A percentile compares a stretch with the other conserved stretches of the same genome.
These are phyloP conservation scores for Steinernema hermaphroditum DNA, from an alignment of 2,888 invertebrate species.

Conservation along the genomic window DNA sequence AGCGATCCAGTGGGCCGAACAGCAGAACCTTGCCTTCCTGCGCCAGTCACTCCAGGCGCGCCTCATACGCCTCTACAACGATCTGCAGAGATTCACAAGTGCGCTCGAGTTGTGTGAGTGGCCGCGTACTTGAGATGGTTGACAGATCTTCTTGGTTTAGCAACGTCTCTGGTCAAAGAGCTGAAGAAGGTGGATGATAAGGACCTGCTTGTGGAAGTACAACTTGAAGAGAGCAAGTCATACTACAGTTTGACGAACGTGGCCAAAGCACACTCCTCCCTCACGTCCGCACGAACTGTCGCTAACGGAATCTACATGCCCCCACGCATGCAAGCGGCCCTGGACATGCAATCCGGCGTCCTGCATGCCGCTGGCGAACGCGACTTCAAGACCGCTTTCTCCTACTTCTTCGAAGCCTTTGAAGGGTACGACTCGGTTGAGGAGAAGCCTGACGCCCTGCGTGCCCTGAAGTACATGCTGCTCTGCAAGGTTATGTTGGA, in stretches of 20 bases:
- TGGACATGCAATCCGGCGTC: slow-evolving; percentile 94
- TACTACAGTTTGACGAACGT: slow-evolving; percentile 94
- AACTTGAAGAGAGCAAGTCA: slow-evolving; percentile 93
- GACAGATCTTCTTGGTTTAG: slow-evolving; percentile 26
- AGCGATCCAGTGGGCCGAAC: slow-evolving; percentile 98
- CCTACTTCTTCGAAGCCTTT: slow-evolving; percentile 98
- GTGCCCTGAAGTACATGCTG: slow-evolving; percentile 95
- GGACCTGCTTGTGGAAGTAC: slow-evolving; percentile 93
- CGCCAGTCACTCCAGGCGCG: slow-evolving; percentile 93
- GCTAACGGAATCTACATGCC: slow-evolving; percentile 99
- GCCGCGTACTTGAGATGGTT: neutral
- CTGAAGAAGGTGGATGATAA: slow-evolving; percentile 97
- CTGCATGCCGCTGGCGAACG: slow-evolving; percentile 99
- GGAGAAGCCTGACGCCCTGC: slow-evolving; percentile 84
- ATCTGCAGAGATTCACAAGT: slow-evolving; percentile 60
- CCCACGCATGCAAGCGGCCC: slow-evolving; percentile 93
- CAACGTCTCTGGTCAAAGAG: slow-evolving; percentile 79
- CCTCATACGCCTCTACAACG: slow-evolving; percentile 82
- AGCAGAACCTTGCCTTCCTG: slow-evolving; percentile 91
- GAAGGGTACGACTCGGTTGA: slow-evolving; percentile 87
- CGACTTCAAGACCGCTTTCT: slow-evolving; percentile 98
- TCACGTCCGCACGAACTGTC: slow-evolving; percentile 97
- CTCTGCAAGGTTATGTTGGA: slow-evolving; percentile 77
- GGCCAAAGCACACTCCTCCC: slow-evolving; percentile 86
- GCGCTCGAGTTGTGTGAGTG: slow-evolving; percentile 65